A percentile compares a stretch with the other conserved stretches of the same genome.
These are phyloP conservation scores for Pteromalus puparum DNA, from an alignment of 1,140 invertebrate genomes.

Conservation along the genomic window DNA sequence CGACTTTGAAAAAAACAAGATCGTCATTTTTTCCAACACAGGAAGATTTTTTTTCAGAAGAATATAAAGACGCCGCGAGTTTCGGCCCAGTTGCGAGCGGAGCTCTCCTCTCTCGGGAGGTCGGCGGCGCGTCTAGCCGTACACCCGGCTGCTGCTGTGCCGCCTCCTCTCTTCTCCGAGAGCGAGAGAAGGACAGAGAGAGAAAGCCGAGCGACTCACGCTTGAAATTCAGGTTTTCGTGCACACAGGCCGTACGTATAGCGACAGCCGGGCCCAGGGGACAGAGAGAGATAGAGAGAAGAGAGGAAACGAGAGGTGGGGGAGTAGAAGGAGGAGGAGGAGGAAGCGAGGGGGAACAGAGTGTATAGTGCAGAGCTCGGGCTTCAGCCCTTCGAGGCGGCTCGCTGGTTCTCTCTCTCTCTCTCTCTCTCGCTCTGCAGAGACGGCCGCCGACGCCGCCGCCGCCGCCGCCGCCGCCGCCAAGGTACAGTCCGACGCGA, in stretches of 20 bases:
- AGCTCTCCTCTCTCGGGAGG: constrained; percentile 55
- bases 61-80: neutral
- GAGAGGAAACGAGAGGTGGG: constrained; percentile 27
- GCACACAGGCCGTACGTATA: constrained; percentile 58
- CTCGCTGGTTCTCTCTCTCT: constrained; percentile 33
- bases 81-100: constrained; percentile 24
- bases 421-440: constrained; percentile 55
- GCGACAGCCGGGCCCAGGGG: constrained; percentile 45
- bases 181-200: constrained; percentile 20
- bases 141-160: neutral
- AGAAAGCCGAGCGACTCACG: constrained; percentile 23
- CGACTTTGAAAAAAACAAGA: neutral
- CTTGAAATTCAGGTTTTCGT: constrained; percentile 70
- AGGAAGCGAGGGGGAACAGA: constrained; percentile 15
- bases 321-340: constrained; percentile 28
- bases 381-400: constrained; percentile 63
- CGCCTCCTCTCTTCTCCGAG: neutral
- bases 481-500: constrained; percentile 45
- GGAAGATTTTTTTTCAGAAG: neutral
- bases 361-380: constrained; percentile 39
- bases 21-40: neutral
- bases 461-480: constrained; percentile 43
- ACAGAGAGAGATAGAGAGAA: constrained; percentile 33
- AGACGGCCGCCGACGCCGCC: constrained; percentile 44
- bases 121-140: constrained; percentile 27